Evolutionary conservation across 2,888 invertebrate species (phyloP).

Genomic region (Andricus curvator): DNA sequence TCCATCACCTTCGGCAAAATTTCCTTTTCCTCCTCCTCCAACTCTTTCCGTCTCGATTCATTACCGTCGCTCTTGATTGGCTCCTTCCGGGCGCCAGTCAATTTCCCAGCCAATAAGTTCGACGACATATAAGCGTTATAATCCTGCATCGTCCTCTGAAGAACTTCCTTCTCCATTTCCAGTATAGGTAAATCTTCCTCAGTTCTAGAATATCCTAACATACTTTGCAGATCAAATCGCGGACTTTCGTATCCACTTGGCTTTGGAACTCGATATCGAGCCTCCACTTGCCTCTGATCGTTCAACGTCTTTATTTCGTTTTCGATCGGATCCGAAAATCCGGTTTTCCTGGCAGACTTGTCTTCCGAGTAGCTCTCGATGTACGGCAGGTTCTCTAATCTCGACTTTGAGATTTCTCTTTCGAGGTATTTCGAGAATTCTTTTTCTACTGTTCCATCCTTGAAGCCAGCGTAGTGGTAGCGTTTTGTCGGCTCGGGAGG

Average conservation of each 20-base stretch:
- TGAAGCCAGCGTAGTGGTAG: background rate
- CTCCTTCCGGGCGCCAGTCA: slow-evolving; percentile 39
- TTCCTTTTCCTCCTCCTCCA: slow-evolving; percentile 51
- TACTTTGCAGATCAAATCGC: slow-evolving; percentile 67
- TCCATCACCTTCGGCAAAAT: slow-evolving; percentile 8
- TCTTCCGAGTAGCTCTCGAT: background rate
- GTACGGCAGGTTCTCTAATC: slow-evolving; percentile 22
- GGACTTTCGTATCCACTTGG: slow-evolving; percentile 40
- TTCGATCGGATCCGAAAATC: background rate
- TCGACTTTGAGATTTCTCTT: slow-evolving; percentile 23
- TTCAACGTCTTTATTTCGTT: slow-evolving; percentile 26
- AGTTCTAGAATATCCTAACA: slow-evolving; percentile 71
- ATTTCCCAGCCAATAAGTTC: slow-evolving; percentile 53
- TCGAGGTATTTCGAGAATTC: slow-evolving; percentile 37
- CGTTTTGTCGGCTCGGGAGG: slow-evolving; percentile 14
- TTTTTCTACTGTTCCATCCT: slow-evolving; percentile 21
- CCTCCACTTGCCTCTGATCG: slow-evolving; percentile 21
- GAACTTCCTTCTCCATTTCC: slow-evolving; percentile 71
- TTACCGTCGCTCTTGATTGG: slow-evolving; percentile 23
- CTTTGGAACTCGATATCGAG: slow-evolving; percentile 36
- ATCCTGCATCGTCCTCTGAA: slow-evolving; percentile 68
- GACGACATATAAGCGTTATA: slow-evolving; percentile 71
- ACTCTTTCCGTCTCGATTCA: slow-evolving; percentile 35
- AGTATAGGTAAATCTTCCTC: slow-evolving; percentile 70
- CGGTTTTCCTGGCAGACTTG: background rate